phyloP scores from a whole-genome alignment of 2,797 vertebrate genomes.

The Anguilla anguilla region DNA sequence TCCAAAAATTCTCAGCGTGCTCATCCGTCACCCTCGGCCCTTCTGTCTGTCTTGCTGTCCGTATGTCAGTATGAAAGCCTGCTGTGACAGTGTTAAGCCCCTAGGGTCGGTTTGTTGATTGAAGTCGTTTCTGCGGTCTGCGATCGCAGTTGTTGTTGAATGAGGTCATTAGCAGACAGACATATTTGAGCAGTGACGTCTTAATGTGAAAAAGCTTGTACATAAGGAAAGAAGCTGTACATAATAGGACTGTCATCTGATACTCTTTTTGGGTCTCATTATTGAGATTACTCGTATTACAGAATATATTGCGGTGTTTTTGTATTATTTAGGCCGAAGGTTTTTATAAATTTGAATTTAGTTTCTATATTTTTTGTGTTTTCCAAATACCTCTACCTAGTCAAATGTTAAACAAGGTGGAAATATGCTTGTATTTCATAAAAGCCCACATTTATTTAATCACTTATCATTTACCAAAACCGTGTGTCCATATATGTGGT shows the following conservation, averaged over 20 bases:
- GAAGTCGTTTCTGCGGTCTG: background rate
- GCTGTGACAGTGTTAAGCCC: background rate
- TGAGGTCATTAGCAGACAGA: background rate
- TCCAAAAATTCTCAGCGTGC: background rate
- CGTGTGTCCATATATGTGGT: background rate
- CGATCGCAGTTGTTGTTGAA: background rate
- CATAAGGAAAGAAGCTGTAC: background rate
- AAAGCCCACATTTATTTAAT: background rate
- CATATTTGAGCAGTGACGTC: background rate
- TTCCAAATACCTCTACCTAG: background rate
- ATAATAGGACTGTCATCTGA: background rate
- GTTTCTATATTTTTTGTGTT: too few species aligned
- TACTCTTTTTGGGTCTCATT: background rate
- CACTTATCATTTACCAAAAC: background rate
- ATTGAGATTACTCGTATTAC: background rate
- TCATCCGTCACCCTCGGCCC: background rate
- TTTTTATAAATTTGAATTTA: background rate
- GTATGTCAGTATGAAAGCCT: background rate
- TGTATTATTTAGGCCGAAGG: background rate
- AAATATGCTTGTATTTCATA: background rate
- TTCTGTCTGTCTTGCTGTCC: background rate
- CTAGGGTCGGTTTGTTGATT: background rate
- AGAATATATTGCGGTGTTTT: background rate
- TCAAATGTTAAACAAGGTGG: background rate
- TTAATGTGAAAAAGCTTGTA: background rate